phyloP scores from a whole-genome alignment of 2,797 vertebrate species.

The Labroides dimidiatus region DNA sequence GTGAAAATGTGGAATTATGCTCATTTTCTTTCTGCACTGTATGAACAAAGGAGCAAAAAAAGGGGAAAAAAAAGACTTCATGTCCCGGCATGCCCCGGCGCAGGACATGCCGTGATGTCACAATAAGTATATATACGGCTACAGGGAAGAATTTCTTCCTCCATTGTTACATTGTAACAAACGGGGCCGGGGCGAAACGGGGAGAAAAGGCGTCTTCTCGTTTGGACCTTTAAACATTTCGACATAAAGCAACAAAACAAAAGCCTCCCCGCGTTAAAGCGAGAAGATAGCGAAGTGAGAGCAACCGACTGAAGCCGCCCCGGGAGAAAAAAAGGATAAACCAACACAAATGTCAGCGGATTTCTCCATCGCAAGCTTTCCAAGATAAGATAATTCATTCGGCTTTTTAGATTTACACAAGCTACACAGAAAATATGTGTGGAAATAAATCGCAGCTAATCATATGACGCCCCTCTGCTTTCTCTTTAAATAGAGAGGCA shows the following conservation, averaged over 20 bases:
- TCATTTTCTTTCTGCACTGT: constrained; percentile 7
- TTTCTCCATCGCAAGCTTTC: constrained; percentile 63
- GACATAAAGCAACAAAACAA: constrained; percentile 5
- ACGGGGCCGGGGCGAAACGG: constrained; percentile 76
- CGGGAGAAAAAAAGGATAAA: constrained; percentile 70
- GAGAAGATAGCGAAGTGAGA: constrained; percentile 57
- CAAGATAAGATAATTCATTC: constrained; percentile 59
- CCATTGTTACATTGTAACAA: constrained; percentile 87
- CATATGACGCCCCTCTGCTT: constrained; percentile 63
- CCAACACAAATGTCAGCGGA: constrained; percentile 77
- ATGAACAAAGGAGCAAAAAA: constrained; percentile 58
- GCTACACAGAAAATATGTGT: constrained; percentile 32
- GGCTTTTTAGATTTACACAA: constrained; percentile 36
- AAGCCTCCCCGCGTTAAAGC: constrained; percentile 17
- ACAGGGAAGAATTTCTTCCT: constrained; percentile 78
- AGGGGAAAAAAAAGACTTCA: constrained; percentile 40
- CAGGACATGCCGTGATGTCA: constrained; percentile 78
- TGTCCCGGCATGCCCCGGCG: constrained; percentile 73
- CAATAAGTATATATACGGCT: constrained; percentile 79
- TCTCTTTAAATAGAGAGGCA: constrained; percentile 71
- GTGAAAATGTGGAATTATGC: not conserved
- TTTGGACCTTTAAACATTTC: constrained; percentile 39
- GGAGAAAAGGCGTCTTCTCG: constrained; percentile 69
- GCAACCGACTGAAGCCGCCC: constrained; percentile 69
- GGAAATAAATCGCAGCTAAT: constrained; percentile 43